Conservation (phyloP, 2,888 invertebrate genomes). For the Coelopa pilipes region DNA sequence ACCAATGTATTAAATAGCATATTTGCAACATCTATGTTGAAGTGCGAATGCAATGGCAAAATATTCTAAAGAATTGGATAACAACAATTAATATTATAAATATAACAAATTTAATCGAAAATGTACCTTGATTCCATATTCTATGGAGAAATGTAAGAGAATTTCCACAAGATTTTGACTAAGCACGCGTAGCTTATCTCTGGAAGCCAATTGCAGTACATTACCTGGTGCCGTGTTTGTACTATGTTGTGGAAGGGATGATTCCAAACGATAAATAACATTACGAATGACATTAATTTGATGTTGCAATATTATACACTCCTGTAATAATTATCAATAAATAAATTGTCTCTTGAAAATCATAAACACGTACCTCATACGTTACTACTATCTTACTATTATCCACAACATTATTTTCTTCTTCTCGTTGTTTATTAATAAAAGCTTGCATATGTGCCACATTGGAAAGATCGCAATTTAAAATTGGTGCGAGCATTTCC, state of each 20-base stretch:
- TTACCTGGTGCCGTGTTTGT: conserved; percentile 60
- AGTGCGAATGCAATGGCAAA: conserved; percentile 62
- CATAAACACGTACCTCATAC: conserved; percentile 65
- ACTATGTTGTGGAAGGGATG: conserved; percentile 62
- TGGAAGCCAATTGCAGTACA: conserved; percentile 74
- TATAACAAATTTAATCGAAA: neutral
- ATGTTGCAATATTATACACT: conserved; percentile 88
- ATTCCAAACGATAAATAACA: conserved; percentile 80
- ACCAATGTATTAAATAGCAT: conserved; percentile 78
- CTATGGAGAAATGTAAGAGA: conserved; percentile 77
- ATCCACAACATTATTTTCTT: conserved; percentile 67
- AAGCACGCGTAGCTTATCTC: conserved; percentile 85
- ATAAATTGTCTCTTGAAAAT: neutral
- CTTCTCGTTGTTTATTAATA: conserved; percentile 75
- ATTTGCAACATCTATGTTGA: conserved; percentile 69
- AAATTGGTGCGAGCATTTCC: conserved; percentile 79
- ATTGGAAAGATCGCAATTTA: conserved; percentile 83
- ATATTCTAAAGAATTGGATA: conserved; percentile 59
- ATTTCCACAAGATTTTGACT: conserved; percentile 86
- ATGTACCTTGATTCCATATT: conserved; percentile 68
- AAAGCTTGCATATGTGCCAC: conserved; percentile 87
- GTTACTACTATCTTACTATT: conserved; percentile 69
- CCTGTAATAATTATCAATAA: conserved; percentile 67
- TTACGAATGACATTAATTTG: conserved; percentile 86
- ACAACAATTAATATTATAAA: neutral